Evolutionary conservation across 30 jellyfish, hydroid and myxozoan species (phyloP), one percentile per base, ranked within the genome.

Genomic region (Aurelia coerulea): DNA sequence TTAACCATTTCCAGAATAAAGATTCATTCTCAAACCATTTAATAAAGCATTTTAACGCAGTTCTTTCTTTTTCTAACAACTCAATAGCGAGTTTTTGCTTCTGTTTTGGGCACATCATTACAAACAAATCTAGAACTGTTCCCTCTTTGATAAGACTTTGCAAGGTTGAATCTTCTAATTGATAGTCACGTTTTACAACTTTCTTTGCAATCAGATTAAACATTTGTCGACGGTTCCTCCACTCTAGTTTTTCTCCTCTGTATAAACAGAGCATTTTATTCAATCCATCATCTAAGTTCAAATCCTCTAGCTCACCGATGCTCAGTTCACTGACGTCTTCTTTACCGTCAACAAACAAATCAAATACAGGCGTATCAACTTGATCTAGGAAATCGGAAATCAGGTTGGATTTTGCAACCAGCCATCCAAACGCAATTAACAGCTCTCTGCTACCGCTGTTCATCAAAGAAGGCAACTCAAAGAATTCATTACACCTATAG

Each of bases 1-100:
- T 18, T 92, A 92, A 34, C 98, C 98, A 92, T 23, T 79, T 81
- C 98, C 98, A 92, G 49, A 92, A 87, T 39, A 92, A 23, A 29
- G 81, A 56, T 76, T 87, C 97, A 74, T 86, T 62, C 54, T 74
- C 66, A 7, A 86, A 10, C 98, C 98, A 92, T 54, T 81, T 80
- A 5, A 70, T 31, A 41, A 74, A 86, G 1, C 63, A 54, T 68
- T 62, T 60, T 19, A 92, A 31, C 87, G 88, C 53, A 5, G 10
- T 37, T 35, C 51, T 53, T 49, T 90, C 86, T 8, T 65, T 82
- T 39, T 81, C 83, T 19, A 90, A 62, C 13, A 33, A 41, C 29
- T 34, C 23, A 52, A 89, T 29, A 0, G 13, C 64, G 29, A 11
- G 33, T 3, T 49, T 69, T 69, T 39, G 59, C 34, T 74, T 64